Percentiles rank a stretch among this genome's conserved stretches.
These are phyloP conservation scores for Drosophila algonquin DNA, from an alignment of 2,888 invertebrate genomes.

Conservation along the genomic window DNA sequence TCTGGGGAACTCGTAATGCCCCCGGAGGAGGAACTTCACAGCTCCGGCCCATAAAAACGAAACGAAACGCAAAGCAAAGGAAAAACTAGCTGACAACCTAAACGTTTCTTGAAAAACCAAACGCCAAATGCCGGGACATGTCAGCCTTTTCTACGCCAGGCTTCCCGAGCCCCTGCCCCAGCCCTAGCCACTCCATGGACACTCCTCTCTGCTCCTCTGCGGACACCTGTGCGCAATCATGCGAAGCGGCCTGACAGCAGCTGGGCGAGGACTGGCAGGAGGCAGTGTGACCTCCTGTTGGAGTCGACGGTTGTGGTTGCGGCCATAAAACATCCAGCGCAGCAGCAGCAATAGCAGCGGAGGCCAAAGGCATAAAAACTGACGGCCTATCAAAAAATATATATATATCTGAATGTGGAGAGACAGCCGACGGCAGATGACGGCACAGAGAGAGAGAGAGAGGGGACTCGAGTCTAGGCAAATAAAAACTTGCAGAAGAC, in stretches of 20 bases:
- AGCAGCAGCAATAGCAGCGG: slow-evolving; percentile 15
- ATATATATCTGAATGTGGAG: slow-evolving; percentile 30
- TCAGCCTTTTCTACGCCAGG: slow-evolving; percentile 42
- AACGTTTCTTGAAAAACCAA: slow-evolving; percentile 70
- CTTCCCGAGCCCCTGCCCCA: neutral
- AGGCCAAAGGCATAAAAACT: slow-evolving; percentile 69
- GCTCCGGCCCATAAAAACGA: slow-evolving; percentile 32
- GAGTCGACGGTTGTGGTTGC: slow-evolving; percentile 71
- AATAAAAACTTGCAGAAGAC: slow-evolving; percentile 35
- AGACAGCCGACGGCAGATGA: slow-evolving; percentile 2
- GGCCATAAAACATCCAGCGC: slow-evolving; percentile 69
- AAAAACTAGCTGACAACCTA: slow-evolving; percentile 73
- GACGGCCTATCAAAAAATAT: slow-evolving; percentile 77
- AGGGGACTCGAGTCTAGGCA: slow-evolving; percentile 30
- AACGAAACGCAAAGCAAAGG: slow-evolving; percentile 11
- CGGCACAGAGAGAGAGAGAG: neutral
- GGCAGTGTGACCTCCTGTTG: slow-evolving; percentile 41
- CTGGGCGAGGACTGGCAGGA: slow-evolving; percentile 41
- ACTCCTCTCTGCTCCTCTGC: slow-evolving; percentile 2
- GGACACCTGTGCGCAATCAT: slow-evolving; percentile 73
- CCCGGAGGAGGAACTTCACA: slow-evolving; percentile 12
- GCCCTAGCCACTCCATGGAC: neutral
- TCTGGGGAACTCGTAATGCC: slow-evolving; percentile 37
- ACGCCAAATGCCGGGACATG: slow-evolving; percentile 67
- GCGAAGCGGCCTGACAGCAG: slow-evolving; percentile 68